Evolutionary conservation across 1,140 invertebrate species (phyloP).

Genomic region (Paraescarpia echinospica): DNA sequence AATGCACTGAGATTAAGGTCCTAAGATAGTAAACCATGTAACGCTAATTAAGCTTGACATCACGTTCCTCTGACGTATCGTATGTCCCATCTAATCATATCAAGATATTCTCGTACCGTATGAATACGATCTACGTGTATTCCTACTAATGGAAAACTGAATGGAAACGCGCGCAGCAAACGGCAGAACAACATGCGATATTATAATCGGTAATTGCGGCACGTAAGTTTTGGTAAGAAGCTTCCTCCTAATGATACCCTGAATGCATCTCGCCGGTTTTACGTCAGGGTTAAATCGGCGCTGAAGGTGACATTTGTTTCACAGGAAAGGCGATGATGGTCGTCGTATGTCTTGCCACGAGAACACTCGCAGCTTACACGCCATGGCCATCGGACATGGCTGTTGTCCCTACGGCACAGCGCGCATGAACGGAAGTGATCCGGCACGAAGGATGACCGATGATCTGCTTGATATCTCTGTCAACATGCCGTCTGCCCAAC

Average conservation of each 20-base stretch:
- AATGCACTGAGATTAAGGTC: background rate
- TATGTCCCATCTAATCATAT: background rate
- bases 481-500: background rate
- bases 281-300: background rate
- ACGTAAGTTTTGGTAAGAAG: background rate
- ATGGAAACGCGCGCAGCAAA: background rate
- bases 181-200: background rate
- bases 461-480: background rate
- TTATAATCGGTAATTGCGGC: background rate
- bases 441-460: too few species aligned
- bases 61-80: background rate
- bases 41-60: background rate
- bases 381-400: background rate
- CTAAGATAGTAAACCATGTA: background rate
- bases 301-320: background rate
- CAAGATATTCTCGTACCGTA: background rate
- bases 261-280: background rate
- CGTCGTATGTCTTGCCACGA: background rate
- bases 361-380: background rate
- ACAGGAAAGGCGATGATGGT: background rate
- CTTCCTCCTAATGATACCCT: background rate
- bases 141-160: background rate
- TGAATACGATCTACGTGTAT: background rate
- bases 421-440: too few species aligned
- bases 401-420: background rate